Conservation (phyloP, 2,113 vertebrate species). For the Equus quagga region DNA sequence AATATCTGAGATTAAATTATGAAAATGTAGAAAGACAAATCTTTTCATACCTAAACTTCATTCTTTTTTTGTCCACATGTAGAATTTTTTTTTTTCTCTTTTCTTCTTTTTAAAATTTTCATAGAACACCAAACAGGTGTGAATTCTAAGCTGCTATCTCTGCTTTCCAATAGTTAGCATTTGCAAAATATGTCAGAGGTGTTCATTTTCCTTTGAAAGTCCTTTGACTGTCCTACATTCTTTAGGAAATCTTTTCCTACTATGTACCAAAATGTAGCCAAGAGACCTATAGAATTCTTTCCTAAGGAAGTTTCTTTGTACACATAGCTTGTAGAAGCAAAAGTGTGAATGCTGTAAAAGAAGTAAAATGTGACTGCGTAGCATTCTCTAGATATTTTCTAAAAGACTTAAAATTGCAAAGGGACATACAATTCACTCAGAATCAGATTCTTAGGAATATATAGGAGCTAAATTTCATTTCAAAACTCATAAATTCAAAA, state of each 20-base stretch:
- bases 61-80: neutral
- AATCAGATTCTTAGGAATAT: neutral
- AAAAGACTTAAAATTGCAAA: neutral
- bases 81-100: neutral
- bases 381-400: neutral
- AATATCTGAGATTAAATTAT: slow-evolving; percentile 21
- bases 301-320: neutral
- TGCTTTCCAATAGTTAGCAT: neutral
- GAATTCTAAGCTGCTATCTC: neutral
- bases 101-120: neutral
- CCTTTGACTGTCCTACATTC: neutral
- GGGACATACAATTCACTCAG: neutral
- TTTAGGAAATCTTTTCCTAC: neutral
- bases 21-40: neutral
- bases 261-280: neutral
- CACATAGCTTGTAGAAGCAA: neutral
- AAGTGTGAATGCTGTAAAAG: neutral
- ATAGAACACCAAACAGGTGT: neutral
- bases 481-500: neutral
- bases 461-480: neutral
- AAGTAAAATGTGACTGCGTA: neutral
- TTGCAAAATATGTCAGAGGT: neutral
- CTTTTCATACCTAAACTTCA: neutral
- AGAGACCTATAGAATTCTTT: slow-evolving; percentile 9
- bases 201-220: neutral